Base-by-base conservation (phyloP, 2,888 invertebrate genomes). In the Drosophila neotestacea region DNA sequence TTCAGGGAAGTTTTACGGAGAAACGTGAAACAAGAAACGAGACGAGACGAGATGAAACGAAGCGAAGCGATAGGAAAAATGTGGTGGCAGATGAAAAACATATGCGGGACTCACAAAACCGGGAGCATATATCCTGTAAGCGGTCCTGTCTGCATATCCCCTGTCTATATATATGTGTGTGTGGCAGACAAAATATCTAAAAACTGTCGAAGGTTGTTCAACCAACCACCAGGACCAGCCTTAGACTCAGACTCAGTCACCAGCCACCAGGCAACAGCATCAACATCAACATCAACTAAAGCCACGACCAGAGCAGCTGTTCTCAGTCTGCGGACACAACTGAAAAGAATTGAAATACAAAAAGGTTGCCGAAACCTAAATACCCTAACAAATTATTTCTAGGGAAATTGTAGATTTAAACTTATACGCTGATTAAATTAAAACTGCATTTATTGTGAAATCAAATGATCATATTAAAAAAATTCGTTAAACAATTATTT, bases 181-280 rank as follows among this genome's bases (percentile, higher is more conserved):
- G 47, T 59, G 70, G 62, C 83, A 83, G 86, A 83, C 83, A 77
- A 83, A 85, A 85, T 85, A 85, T 69, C 73, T 77, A 81, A 86
- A 81, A 86, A 86, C 74, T 73, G 81, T 74, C 79, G 79, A 84
- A 84, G 84, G 87, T 84, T 86, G 87, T 84, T 84, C 87, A 83
- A 85, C 85, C 77, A 82, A 79, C 70, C 79, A 80, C 38, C 44
- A 70, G 39, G 30, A 55, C 47, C 60, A 70, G 63, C 48, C 30
- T 58, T 47, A 34, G 30, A 0, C 34, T 32, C 56, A 67, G 58
- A 6, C 51, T 30, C 69, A 74, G 62, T 51, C 32, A 81, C 85
- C 74, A 79, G 77, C 68, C 79, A 80, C 38, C 54, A 54, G 54
- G 30, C 54, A 42, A 32, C 42, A 44, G n/a, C 36, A 46, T 22